Evolutionary conservation across 2,888 invertebrate species (phyloP), one percentile per base, ranked within the genome.

Genomic region (Phasia obesa): DNA sequence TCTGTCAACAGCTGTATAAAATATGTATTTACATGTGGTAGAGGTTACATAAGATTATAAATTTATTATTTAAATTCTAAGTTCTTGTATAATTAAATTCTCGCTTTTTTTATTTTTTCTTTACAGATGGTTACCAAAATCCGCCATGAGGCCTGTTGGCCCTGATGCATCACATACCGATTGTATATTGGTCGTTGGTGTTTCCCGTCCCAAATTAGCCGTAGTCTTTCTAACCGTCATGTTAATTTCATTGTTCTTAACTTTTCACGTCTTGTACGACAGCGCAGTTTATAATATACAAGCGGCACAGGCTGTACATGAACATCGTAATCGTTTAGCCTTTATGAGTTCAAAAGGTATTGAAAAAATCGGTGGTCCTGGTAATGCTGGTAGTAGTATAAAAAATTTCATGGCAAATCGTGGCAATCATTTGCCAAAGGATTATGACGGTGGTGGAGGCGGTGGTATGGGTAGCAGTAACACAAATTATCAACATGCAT

Each of bases 181-280:
- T 92, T 96, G 96, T 93, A 95, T 96, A 90, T 92, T 96, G 88
- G 95, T 96, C 89, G 95, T 96, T 89, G 96, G 96, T 87, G 95
- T 96, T 89, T 95, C 96, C 91, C 94, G 96, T 92, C 96, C 96
- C 88, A 96, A 95, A 92, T 94, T 96, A 93, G 96, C 96, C 89
- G 94, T 95, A 90, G 91, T 91, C 78, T 94, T 96, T 91, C 93
- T 96, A 86, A 95, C 95, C 88, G 94, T 96, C 90, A 95, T 95
- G 92, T 93, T 96, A 86, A 93, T 96, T 85, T 96, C 96, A 44
- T 93, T 96, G 86, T 96, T 96, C 92, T 94, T 96, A 89, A 96
- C 96, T 87, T 96, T 96, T 92, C 96, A 96, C 90, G 94, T 96
- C 88, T 94, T 96, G 81, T 96, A 96, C 92, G 96, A 96, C 92